phyloP scores from a whole-genome alignment of 2,113 vertebrate genomes.

The Hyaena hyaena region DNA sequence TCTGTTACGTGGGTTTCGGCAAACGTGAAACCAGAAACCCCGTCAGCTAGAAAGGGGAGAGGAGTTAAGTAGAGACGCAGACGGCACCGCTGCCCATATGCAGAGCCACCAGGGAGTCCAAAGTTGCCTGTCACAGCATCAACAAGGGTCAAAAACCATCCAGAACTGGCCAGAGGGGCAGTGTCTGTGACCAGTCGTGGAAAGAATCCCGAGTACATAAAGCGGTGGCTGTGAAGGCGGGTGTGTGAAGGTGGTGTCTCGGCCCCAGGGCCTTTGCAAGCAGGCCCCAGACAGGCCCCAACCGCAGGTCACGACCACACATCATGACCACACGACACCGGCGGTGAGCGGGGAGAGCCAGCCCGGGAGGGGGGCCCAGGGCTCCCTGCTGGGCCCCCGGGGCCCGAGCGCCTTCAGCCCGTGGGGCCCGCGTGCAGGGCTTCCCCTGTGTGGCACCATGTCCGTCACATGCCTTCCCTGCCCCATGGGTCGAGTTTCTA shows the following conservation, averaged over 20 bases:
- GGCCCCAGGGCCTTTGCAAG: fast-evolving
- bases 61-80: fast-evolving
- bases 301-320: no score
- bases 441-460: fast-evolving
- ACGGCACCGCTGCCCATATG: fast-evolving
- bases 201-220: fast-evolving
- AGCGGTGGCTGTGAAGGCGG: fast-evolving
- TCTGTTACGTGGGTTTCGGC: fast-evolving
- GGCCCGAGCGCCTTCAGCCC: fast-evolving
- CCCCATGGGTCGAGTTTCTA: fast-evolving
- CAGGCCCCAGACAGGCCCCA: background rate
- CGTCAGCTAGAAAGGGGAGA: fast-evolving
- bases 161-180: fast-evolving
- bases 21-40: background rate
- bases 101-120: fast-evolving
- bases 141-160: fast-evolving
- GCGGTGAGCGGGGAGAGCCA: no score
- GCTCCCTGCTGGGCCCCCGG: background rate
- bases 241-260: fast-evolving
- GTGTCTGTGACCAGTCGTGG: fast-evolving
- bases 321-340: fast-evolving
- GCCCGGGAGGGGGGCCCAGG: background rate
- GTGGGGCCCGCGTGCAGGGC: background rate
- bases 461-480: fast-evolving
- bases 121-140: fast-evolving